Conservation (phyloP, 1,140 invertebrate species). For the Bombus haemorrhoidalis region DNA sequence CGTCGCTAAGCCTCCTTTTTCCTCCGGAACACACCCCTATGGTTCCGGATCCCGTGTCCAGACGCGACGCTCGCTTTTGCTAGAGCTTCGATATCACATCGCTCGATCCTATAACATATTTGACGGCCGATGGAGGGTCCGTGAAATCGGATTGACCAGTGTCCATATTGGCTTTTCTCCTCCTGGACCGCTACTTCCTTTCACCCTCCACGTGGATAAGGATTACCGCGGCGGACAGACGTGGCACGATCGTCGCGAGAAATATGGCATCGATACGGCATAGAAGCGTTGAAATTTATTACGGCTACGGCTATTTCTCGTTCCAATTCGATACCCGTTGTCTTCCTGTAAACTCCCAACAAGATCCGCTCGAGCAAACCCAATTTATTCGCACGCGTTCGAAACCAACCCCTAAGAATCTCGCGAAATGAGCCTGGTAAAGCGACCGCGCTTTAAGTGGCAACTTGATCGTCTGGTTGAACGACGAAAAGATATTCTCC, state of each 20-base stretch:
- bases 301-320: neutral
- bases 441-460: constrained; percentile 48
- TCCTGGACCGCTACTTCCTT: constrained; percentile 31
- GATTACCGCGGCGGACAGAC: constrained; percentile 61
- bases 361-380: constrained; percentile 12
- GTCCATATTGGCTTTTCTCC: constrained; percentile 76
- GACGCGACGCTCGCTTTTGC: constrained; percentile 1
- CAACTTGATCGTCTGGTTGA: constrained; percentile 53
- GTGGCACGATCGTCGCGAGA: constrained; percentile 47
- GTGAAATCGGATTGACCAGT: constrained; percentile 81
- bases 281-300: constrained; percentile 27
- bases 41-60: constrained; percentile 30
- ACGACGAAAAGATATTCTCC: constrained; percentile 61
- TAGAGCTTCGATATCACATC: constrained; percentile 66
- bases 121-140: constrained; percentile 74
- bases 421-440: constrained; percentile 4
- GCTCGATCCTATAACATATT: constrained; percentile 80
- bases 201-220: constrained; percentile 28
- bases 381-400: constrained; percentile 20
- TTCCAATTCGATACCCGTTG: neutral
- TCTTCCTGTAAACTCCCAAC: neutral
- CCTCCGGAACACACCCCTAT: neutral
- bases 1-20: constrained; percentile 25
- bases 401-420: constrained; percentile 9
- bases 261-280: constrained; percentile 47